Percentiles rank a stretch among this genome's conserved stretches.
phyloP scores from a whole-genome alignment of 2,113 vertebrate genomes.

The Pachycephala philippinensis region DNA sequence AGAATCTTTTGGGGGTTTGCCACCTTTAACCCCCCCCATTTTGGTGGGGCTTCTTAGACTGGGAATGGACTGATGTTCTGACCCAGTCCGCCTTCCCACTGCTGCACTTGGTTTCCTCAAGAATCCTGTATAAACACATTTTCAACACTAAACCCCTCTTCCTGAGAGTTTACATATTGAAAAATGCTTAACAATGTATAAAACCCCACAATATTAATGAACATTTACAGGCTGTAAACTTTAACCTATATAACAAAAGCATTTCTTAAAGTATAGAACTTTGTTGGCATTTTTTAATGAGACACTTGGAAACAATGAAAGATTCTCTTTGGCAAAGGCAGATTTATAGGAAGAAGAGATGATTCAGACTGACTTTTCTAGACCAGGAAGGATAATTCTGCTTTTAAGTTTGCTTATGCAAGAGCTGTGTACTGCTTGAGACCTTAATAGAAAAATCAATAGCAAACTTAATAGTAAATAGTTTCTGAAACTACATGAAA shows the following conservation, averaged over 20 bases:
- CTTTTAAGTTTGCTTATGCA: not conserved
- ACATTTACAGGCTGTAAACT: not conserved
- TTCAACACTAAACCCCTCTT: not conserved
- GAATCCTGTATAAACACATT: not conserved
- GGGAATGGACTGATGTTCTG: not conserved
- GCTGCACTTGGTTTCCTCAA: not conserved
- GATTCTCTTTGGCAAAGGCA: not conserved
- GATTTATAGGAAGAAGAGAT: not conserved
- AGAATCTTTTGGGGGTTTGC: not conserved
- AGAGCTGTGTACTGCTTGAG: not conserved
- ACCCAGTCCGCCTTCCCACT: not conserved
- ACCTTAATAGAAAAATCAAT: not conserved
- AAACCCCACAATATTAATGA: not conserved
- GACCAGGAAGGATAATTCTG: not conserved
- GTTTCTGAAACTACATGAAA: not conserved
- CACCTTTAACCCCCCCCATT: not conserved
- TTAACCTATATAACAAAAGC: not conserved
- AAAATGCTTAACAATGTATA: not conserved
- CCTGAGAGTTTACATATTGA: not conserved
- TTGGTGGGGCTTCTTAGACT: not conserved
- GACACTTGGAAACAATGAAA: not conserved
- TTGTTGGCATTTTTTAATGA: not conserved
- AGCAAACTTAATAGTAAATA: not conserved
- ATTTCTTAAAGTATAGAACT: not conserved
- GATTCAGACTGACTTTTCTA: not conserved